Percentiles rank a stretch among this genome's conserved stretches.
phyloP scores from a whole-genome alignment of 2,113 vertebrate genomes.

The Emydocephalus ijimae region DNA sequence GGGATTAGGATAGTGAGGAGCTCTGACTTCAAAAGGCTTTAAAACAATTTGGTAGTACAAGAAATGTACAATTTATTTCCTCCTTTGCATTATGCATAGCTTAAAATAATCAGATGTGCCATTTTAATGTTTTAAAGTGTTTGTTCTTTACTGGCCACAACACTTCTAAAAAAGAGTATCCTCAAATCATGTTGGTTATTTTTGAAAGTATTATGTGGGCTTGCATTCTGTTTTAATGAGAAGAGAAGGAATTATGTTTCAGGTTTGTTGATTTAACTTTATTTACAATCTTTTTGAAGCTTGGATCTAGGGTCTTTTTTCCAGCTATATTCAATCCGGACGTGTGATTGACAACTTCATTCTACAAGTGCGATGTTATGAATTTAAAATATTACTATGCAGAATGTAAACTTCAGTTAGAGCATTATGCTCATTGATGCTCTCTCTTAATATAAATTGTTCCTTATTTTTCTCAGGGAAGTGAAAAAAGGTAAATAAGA shows the following conservation, averaged over 20 bases:
- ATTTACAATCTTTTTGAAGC: neutral
- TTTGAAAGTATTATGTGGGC: neutral
- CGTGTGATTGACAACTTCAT: neutral
- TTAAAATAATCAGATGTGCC: neutral
- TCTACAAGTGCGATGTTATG: neutral
- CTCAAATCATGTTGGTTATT: neutral
- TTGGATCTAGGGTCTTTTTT: neutral
- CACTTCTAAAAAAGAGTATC: neutral
- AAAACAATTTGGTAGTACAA: neutral
- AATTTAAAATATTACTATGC: neutral
- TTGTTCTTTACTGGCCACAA: neutral
- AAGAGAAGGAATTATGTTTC: neutral
- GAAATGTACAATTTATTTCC: neutral
- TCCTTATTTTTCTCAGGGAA: neutral
- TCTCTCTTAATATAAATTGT: neutral
- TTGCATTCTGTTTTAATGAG: neutral
- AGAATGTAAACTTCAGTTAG: neutral
- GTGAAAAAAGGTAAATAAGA: neutral
- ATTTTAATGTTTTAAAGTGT: neutral
- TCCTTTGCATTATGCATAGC: neutral
- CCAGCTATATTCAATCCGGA: neutral
- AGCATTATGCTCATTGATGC: neutral
- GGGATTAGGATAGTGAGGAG: neutral
- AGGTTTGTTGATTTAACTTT: neutral
- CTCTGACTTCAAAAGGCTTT: neutral